Base-by-base conservation (phyloP, 30 jellyfish, hydroid and myxozoan genomes). In the Cassiopea xamachana region DNA sequence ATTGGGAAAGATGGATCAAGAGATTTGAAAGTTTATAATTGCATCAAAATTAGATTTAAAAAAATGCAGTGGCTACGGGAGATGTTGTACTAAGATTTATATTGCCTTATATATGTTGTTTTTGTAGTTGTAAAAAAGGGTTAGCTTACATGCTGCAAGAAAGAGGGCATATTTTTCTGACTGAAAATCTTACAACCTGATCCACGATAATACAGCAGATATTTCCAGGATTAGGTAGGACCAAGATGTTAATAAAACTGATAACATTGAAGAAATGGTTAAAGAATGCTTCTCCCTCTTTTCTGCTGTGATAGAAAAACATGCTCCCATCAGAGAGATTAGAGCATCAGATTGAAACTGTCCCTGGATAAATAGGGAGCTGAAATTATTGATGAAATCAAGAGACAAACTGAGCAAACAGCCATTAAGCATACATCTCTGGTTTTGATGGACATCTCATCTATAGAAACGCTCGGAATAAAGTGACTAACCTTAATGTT, bases 181-280 rank as follows among this genome's bases (percentile, higher is more conserved):
- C 39, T 27, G 39, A 27, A 27, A 27, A 27, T 27, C 39, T 27
- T 27, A 27, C 39, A 27, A 27, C 39, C 39, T 27, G 39, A 27
- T 27, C 39, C 39, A 27, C 39, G 39, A 27, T 27, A 27, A 27
- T 27, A 27, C 39, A 27, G 75, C 74, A 60, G 90, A 82, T 82
- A 73, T 82, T 61, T 82, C 91, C 48, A 73, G 85, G 1, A 60
- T 60, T 18, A 60, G 85, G 44, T 82, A 85, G 91, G 85, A 82
- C 85, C 91, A 60, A 64, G 15, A 60, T 72, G 64, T 68, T 69
- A 68, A 10, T 8, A 73, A 82, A 62, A 81, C 90, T 58, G 82
- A 60, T 68, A 85, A 82, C 51, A 82, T 82, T 5, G 70, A 82
- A 60, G 91, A 17, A 46, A 7, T 82, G 5, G 91, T 64, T 59